A percentile compares a stretch with the other conserved stretches of the same genome.
These are phyloP conservation scores for Trichosurus vulpecula DNA, from an alignment of 2,797 vertebrate species.

Conservation along the genomic window DNA sequence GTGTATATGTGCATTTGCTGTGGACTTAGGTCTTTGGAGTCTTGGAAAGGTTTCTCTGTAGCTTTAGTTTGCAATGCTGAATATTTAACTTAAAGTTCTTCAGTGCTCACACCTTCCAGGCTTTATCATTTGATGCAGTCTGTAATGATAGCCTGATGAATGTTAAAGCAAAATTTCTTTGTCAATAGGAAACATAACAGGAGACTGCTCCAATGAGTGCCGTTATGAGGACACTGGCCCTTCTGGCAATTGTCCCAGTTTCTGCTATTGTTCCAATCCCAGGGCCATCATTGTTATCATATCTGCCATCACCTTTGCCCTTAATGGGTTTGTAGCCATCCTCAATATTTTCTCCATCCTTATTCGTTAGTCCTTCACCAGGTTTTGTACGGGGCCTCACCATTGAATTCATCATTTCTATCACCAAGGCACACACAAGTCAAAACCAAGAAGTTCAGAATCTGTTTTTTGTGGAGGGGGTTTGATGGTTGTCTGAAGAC, in stretches of 20 bases:
- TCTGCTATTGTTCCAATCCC: constrained; percentile 82
- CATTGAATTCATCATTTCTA: background rate
- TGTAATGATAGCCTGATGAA: constrained; percentile 84
- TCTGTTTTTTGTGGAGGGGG: background rate
- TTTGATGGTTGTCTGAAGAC: background rate
- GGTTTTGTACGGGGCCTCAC: background rate
- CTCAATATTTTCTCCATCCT: background rate
- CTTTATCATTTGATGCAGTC: background rate
- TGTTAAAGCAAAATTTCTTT: constrained; percentile 97
- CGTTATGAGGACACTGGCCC: constrained; percentile 92
- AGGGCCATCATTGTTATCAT: background rate
- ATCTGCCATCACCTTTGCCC: constrained; percentile 58
- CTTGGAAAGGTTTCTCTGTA: constrained; percentile 85
- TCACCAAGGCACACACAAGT: background rate
- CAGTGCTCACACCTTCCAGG: background rate
- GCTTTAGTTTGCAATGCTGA: constrained; percentile 88
- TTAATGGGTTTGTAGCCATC: background rate
- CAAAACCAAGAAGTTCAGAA: background rate
- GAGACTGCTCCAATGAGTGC: constrained; percentile 91
- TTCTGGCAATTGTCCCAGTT: constrained; percentile 93
- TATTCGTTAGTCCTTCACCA: background rate
- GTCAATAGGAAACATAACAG: constrained; percentile 98
- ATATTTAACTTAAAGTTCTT: constrained; percentile 88
- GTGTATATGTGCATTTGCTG: background rate
- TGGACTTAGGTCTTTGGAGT: constrained; percentile 78